Evolutionary conservation across 2,113 vertebrate species (phyloP).

Genomic region (Rhinichthys klamathensis): DNA sequence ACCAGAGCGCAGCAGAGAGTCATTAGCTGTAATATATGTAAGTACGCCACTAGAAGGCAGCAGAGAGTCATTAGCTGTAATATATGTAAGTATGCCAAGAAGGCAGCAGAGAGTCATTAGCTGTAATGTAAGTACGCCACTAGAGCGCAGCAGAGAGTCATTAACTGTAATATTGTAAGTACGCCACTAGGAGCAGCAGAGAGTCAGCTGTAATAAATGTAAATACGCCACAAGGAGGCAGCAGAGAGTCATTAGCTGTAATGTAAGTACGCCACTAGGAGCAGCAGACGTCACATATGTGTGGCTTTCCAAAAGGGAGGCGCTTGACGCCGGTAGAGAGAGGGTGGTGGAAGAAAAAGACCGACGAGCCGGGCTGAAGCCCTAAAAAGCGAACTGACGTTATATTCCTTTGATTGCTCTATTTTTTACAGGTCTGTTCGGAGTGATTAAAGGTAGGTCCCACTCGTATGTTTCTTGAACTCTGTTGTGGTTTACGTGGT

Average conservation of each 20-base stretch:
- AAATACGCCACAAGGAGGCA: not conserved
- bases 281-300: not conserved
- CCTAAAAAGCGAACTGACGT: not conserved
- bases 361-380: constrained; percentile 40
- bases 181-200: not conserved
- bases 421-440: not conserved
- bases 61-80: not conserved
- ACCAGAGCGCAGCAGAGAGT: not conserved
- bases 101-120: not conserved
- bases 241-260: not conserved
- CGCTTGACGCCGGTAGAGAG: constrained; percentile 52
- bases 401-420: not conserved
- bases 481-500: not conserved
- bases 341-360: constrained; percentile 48
- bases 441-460: constrained; percentile 2
- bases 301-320: constrained; percentile 44
- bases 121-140: not conserved
- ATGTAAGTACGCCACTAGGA: not conserved
- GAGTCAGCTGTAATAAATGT: not conserved
- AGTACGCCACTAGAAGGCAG: not conserved
- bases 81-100: not conserved
- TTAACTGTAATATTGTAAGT: not conserved
- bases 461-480: not conserved
- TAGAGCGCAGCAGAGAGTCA: not conserved
- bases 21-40: not conserved